Evolutionary conservation across 1,140 invertebrate species (phyloP), one percentile per base, ranked within the genome.

Genomic region (Stegodyphus mimosarum): DNA sequence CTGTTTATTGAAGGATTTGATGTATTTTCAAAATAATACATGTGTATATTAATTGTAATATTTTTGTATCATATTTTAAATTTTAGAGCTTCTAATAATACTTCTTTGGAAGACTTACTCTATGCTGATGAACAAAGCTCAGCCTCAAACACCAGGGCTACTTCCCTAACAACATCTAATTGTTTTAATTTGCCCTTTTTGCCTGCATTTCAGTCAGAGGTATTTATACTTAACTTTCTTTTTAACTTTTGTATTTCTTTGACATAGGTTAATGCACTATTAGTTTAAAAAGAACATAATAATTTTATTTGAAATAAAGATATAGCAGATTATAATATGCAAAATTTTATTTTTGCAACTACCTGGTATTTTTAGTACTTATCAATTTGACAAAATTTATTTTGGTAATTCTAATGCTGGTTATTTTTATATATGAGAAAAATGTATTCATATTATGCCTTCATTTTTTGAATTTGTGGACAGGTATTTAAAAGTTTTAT

Each of bases 161-260:
- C 5, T 13, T 69, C 6, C n/a, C 33, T 9, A 5, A 15, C 11
- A 6, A 51, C 52, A 67, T 15, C 15, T 17, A 18, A 78, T 69
- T 49, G 18, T 6, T 69, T 78, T 33, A 69, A 78, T 13, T 67
- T 78, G 4, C 48, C 50, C 11, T n/a, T 50, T 50, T 69, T 69
- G 18, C 33, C 13, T 6, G 49, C 7, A 52, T 67, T 64, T 66
- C 76, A 78, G 7, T 51, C 63, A 51, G 76, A 78, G 64, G 76
- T 78, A 67, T 64, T 13, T 33, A 13, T 60, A 4, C n/a, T 10
- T 49, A 11, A n/a, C 51, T 72, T 7, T 51, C 0, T 50, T 5
- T 60, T 9, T 60, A 10, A 15, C 15, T 60, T 60, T 60, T 60
- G 55, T 10, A 60, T 9, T 60, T 60, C 15, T 60, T 33, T 33